Evolutionary conservation across 2,797 vertebrate genomes (phyloP).

Genomic region (Poecile montanus): DNA sequence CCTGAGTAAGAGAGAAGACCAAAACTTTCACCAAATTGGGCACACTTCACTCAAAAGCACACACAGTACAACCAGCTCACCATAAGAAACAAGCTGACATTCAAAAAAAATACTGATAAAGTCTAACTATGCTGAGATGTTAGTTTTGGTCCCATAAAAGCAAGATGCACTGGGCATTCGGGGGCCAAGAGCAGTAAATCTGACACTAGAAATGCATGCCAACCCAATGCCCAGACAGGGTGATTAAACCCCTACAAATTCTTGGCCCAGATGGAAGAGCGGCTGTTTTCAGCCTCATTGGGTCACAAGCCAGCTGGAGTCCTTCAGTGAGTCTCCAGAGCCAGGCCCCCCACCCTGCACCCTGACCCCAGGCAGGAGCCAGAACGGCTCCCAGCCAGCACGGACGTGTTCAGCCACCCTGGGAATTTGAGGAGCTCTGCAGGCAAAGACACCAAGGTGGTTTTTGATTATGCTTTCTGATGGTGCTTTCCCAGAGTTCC

Average conservation of each 20-base stretch:
- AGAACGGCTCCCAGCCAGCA: rapidly evolving
- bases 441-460: neutral
- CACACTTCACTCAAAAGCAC: neutral
- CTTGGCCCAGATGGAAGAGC: neutral
- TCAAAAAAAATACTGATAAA: neutral
- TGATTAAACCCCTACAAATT: neutral
- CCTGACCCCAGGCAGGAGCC: neutral
- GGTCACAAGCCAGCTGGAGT: neutral
- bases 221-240: neutral
- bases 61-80: neutral
- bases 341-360: neutral
- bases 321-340: neutral
- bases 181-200: neutral
- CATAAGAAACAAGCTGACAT: neutral
- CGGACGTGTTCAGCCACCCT: rapidly evolving
- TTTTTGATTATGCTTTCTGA: neutral
- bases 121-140: neutral
- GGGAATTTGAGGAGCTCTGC: neutral
- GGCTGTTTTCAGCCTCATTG: neutral
- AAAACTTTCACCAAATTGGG: neutral
- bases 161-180: rapidly evolving
- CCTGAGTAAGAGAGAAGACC: neutral
- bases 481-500: neutral
- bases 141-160: neutral
- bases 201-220: neutral